Evolutionary conservation across 2,113 vertebrate species (phyloP).

Genomic region (Barbus barbus): DNA sequence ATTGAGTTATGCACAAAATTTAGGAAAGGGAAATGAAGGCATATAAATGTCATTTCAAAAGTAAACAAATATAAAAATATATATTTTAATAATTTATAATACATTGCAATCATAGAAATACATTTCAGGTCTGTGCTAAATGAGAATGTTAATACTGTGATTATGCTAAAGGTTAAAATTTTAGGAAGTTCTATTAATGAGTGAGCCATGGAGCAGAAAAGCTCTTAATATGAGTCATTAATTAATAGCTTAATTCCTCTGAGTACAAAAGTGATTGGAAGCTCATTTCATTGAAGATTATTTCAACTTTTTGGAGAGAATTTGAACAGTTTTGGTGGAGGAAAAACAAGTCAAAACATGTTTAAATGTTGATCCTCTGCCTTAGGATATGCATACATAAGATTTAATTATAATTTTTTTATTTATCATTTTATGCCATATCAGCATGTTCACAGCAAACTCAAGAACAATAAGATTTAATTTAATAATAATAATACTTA

Average conservation of each 20-base stretch:
- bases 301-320: slow-evolving; percentile 21
- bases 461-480: too few species aligned
- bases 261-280: slow-evolving; percentile 31
- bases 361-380: background rate
- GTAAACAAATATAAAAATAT: background rate
- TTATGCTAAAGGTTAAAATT: background rate
- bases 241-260: slow-evolving; percentile 45
- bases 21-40: background rate
- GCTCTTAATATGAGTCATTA: slow-evolving; percentile 41
- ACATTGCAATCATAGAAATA: background rate
- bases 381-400: background rate
- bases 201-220: slow-evolving; percentile 48
- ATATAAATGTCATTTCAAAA: background rate
- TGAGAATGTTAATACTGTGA: background rate
- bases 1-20: background rate
- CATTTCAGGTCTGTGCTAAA: background rate
- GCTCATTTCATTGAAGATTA: slow-evolving; percentile 32
- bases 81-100: background rate
- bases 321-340: background rate
- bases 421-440: too few species aligned
- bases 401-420: too few species aligned
- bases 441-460: too few species aligned
- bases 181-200: slow-evolving; percentile 39
- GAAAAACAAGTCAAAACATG: background rate
- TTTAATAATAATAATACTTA: too few species aligned